phyloP scores from a whole-genome alignment of 2,797 vertebrate genomes.

The Mionectes olivaceus region DNA sequence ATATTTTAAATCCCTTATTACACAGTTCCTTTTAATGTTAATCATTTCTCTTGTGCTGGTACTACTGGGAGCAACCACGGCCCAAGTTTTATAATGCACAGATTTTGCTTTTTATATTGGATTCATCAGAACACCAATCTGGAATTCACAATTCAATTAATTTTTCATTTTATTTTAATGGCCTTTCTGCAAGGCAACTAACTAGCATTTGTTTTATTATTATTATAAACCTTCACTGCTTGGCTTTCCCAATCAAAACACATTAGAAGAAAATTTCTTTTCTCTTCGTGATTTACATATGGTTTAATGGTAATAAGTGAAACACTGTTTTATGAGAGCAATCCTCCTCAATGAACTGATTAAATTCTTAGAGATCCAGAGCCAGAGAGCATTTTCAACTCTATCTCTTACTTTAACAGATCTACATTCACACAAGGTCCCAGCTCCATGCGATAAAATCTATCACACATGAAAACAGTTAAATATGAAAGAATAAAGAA shows the following conservation, averaged over 20 bases:
- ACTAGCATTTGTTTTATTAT: constrained; percentile 16
- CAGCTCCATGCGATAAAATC: not conserved
- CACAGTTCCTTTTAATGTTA: not conserved
- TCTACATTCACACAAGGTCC: not conserved
- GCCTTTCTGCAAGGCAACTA: constrained; percentile 16
- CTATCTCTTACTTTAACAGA: not conserved
- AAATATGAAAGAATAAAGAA: not conserved
- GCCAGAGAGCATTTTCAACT: not conserved
- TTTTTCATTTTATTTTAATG: constrained; percentile 59
- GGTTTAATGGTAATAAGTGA: not conserved
- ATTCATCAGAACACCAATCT: constrained; percentile 6
- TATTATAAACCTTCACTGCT: constrained; percentile 7
- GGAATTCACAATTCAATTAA: constrained; percentile 48
- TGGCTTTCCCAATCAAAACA: constrained; percentile 14
- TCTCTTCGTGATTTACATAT: not conserved
- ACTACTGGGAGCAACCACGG: not conserved
- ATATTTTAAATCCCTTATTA: not conserved
- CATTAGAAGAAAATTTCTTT: not conserved
- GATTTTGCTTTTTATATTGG: constrained; percentile 16
- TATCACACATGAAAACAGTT: not conserved
- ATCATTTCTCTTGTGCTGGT: not conserved
- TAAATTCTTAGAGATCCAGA: not conserved
- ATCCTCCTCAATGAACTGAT: not conserved
- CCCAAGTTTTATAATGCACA: not conserved
- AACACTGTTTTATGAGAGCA: not conserved